Evolutionary conservation across 1,140 invertebrate genomes (phyloP).

Genomic region (Hormaphis cornu): DNA sequence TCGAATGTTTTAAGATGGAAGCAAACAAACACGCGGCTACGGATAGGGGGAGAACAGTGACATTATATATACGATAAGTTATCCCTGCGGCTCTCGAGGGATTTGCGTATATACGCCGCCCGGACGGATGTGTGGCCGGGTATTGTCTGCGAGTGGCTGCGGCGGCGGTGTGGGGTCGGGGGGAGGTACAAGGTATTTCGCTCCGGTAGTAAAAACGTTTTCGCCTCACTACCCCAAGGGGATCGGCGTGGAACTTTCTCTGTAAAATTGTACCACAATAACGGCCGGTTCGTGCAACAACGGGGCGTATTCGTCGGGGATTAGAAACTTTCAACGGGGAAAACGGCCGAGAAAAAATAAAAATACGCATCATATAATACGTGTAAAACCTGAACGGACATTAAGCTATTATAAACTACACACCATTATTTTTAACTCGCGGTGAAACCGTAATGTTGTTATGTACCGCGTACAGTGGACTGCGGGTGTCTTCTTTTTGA

Average conservation of each 20-base stretch:
- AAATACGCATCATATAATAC: too few relatives aligned
- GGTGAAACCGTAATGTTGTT: background rate
- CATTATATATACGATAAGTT: constrained; percentile 32
- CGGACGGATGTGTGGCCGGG: too few relatives aligned
- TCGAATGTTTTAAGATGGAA: constrained; percentile 29
- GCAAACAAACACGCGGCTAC: constrained; percentile 5
- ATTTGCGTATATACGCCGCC: constrained; percentile 26
- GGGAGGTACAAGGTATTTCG: constrained; percentile 21
- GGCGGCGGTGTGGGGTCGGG: too few relatives aligned
- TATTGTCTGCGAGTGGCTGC: too few relatives aligned
- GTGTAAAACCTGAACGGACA: constrained; percentile 11
- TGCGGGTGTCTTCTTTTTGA: too few relatives aligned
- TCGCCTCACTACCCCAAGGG: constrained; percentile 15
- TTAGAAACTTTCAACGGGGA: constrained; percentile 22
- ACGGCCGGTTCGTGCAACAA: constrained; percentile 3
- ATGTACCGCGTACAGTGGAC: background rate
- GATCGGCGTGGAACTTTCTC: constrained; percentile 2
- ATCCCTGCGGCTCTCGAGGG: constrained; percentile 20
- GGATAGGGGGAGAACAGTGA: background rate
- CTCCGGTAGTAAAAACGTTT: constrained; percentile 25
- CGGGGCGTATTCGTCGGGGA: constrained; percentile 23
- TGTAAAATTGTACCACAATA: constrained; percentile 25
- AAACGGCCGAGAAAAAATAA: background rate
- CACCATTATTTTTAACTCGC: background rate
- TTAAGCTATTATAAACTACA: constrained; percentile 16